These are phyloP conservation scores for Lasiurus borealis DNA, from an alignment of 2,113 vertebrate genomes.

Conservation along the genomic window DNA sequence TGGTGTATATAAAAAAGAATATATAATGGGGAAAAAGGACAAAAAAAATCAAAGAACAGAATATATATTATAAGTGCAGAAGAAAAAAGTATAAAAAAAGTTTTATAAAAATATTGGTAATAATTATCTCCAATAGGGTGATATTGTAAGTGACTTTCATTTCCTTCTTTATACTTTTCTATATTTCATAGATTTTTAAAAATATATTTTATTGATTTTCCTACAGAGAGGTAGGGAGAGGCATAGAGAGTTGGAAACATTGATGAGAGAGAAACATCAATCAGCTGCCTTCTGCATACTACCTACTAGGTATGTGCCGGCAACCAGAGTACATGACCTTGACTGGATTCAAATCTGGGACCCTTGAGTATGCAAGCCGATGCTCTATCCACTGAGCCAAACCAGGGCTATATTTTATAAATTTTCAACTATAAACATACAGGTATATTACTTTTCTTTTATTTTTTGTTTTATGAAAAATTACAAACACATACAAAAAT, in stretches of 20 bases:
- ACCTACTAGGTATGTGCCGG: no score
- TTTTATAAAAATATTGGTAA: conserved; percentile 5
- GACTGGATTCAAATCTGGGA: no score
- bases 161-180: conserved; percentile 16
- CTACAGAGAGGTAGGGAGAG: no score
- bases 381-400: no score
- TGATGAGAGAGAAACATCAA: no score
- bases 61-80: background rate
- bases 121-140: background rate
- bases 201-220: no score
- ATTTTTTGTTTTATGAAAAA: conserved; percentile 25
- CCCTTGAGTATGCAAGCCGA: no score
- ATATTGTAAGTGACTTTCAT: background rate
- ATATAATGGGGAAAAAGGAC: no score
- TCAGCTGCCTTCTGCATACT: no score
- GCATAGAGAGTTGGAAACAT: no score
- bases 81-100: background rate
- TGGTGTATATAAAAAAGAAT: background rate
- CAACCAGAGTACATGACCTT: no score
- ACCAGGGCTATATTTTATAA: background rate
- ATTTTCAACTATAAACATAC: background rate
- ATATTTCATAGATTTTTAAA: background rate
- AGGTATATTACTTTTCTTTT: background rate
- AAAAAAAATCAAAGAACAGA: background rate
- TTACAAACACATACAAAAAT: background rate